phyloP scores from a whole-genome alignment of 2,888 invertebrate genomes.

The Microplitis deprimator region DNA sequence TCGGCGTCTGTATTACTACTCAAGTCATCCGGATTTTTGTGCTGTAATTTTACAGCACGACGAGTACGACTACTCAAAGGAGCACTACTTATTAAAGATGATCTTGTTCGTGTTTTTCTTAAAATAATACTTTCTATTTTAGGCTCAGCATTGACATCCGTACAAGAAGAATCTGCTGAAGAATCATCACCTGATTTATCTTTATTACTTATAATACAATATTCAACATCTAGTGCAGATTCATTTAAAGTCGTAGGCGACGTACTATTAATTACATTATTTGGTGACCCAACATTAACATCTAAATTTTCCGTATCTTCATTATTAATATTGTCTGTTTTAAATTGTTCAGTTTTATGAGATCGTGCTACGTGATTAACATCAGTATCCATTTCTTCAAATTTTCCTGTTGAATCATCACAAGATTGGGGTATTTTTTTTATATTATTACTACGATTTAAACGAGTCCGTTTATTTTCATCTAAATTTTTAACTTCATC shows the following conservation, averaged over 20 bases:
- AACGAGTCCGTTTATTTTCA: background rate
- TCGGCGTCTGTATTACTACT: background rate
- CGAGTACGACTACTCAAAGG: background rate
- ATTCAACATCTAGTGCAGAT: slow-evolving; percentile 14
- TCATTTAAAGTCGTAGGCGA: slow-evolving; percentile 29
- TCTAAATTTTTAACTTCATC: background rate
- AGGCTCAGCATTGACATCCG: slow-evolving; percentile 5
- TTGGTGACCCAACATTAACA: slow-evolving; percentile 44
- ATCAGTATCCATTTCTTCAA: background rate
- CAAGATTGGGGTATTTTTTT: background rate
- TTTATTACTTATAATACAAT: slow-evolving; percentile 20
- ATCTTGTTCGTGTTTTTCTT: slow-evolving; percentile 21
- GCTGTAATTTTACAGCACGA: background rate
- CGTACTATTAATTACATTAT: slow-evolving; percentile 6
- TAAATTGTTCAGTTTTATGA: background rate
- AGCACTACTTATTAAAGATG: background rate
- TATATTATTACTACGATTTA: background rate
- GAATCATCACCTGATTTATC: slow-evolving; percentile 11
- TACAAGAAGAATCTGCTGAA: slow-evolving; percentile 18
- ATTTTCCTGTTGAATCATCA: slow-evolving; percentile 34
- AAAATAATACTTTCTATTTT: slow-evolving; percentile 7
- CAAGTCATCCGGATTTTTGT: background rate
- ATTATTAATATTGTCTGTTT: slow-evolving; percentile 39
- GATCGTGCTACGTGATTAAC: slow-evolving; percentile 46
- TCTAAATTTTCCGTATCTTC: slow-evolving; percentile 52